These are phyloP conservation scores for Rhabdomys dilectus DNA, from an alignment of 2,113 vertebrate genomes.

Conservation along the genomic window DNA sequence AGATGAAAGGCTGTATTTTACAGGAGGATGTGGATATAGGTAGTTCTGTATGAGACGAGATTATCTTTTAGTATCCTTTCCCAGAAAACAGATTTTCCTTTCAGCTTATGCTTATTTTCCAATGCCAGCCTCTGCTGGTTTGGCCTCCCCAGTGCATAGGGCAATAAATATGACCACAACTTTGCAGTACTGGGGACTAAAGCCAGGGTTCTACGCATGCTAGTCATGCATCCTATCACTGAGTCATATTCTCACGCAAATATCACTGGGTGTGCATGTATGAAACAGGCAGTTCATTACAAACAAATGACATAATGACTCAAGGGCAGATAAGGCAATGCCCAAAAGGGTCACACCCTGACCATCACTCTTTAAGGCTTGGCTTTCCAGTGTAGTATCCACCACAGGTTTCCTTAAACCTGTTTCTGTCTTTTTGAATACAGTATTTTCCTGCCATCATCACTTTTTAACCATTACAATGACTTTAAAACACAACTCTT, in stretches of 20 bases:
- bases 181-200: neutral
- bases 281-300: neutral
- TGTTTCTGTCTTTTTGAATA: neutral
- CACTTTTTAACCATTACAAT: neutral
- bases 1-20: neutral
- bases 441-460: fast-evolving
- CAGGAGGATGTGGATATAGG: no score
- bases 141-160: neutral
- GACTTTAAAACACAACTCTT: neutral
- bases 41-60: neutral
- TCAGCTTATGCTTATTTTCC: neutral
- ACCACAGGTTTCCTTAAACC: neutral
- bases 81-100: neutral
- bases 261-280: neutral
- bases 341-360: neutral
- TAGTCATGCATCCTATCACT: no score
- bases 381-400: neutral
- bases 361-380: neutral
- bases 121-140: neutral
- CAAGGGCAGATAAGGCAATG: neutral
- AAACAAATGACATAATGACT: no score
- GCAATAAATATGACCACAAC: neutral
- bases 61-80: neutral
- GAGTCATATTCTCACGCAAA: neutral
- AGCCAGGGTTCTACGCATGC: neutral